Conservation (phyloP, 2,113 vertebrate genomes). For the Sebastes fasciatus region DNA sequence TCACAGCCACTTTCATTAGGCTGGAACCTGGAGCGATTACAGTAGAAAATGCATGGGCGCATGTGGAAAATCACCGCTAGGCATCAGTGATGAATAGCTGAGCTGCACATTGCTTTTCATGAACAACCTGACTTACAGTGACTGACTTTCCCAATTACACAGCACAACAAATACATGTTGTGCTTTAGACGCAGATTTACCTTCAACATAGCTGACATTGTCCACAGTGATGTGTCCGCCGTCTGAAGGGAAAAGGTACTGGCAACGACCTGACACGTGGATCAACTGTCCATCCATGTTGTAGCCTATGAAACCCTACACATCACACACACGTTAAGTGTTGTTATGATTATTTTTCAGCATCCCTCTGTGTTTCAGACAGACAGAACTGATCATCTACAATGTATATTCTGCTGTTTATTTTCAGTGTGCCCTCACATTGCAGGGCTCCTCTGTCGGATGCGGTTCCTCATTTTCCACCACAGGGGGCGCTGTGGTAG, state of each 20-base stretch:
- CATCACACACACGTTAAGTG: slow-evolving; percentile 11
- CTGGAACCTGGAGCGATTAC: slow-evolving; percentile 82
- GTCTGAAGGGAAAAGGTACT: slow-evolving; percentile 89
- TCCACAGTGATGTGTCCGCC: slow-evolving; percentile 93
- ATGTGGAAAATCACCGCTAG: background rate
- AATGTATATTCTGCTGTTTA: too few species aligned
- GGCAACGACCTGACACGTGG: slow-evolving; percentile 85
- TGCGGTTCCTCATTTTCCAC: background rate
- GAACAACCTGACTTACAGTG: too few species aligned
- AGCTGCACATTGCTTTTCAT: background rate
- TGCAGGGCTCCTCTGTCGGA: background rate
- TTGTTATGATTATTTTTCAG: background rate
- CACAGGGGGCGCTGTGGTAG: background rate
- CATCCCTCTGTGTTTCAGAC: background rate
- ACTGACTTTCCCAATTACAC: background rate
- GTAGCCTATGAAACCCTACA: slow-evolving; percentile 88
- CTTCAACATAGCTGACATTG: slow-evolving; percentile 86
- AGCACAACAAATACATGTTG: background rate
- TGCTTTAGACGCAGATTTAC: slow-evolving; percentile 70
- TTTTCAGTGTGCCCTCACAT: slow-evolving; percentile 35
- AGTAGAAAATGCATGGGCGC: background rate
- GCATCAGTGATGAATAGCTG: background rate
- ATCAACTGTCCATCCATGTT: slow-evolving; percentile 87
- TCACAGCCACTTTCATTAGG: slow-evolving; percentile 88
- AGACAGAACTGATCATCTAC: too few species aligned